Conservation (phyloP, 2,888 invertebrate species). For the Rhogogaster chlorosoma region DNA sequence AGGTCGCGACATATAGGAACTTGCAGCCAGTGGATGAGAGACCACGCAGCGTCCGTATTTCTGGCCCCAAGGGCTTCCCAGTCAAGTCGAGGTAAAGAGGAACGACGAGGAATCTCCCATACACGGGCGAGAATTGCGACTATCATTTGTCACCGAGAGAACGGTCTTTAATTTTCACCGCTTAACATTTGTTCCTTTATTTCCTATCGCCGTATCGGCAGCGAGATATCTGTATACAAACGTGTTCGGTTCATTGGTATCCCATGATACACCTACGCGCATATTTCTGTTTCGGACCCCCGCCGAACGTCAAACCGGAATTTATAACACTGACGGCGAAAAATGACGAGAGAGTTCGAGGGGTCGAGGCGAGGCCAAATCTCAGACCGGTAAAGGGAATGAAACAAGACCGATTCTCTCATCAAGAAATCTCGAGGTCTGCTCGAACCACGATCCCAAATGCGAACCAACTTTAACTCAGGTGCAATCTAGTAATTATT, state of each 20-base stretch:
- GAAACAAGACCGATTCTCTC: neutral
- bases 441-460: neutral
- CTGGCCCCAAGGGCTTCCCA: neutral
- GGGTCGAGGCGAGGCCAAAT: conserved; percentile 7
- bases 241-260: neutral
- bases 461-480: neutral
- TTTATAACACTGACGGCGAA: conserved; percentile 30
- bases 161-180: conserved; percentile 45
- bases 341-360: conserved; percentile 8
- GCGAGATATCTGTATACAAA: neutral
- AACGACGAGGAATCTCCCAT: neutral
- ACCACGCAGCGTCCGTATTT: neutral
- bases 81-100: neutral
- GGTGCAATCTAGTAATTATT: conserved; percentile 71
- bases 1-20: conserved; percentile 35
- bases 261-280: conserved; percentile 27
- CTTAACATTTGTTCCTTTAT: neutral
- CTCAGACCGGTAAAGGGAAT: neutral
- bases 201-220: neutral
- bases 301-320: conserved; percentile 39
- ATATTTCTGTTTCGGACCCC: conserved; percentile 13
- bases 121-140: conserved; percentile 39
- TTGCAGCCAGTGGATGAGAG: neutral
- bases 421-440: neutral
- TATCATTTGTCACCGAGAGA: conserved; percentile 44